Conservation (phyloP, 2,113 vertebrate genomes). For the Sterrhoptilus dennistouni region DNA sequence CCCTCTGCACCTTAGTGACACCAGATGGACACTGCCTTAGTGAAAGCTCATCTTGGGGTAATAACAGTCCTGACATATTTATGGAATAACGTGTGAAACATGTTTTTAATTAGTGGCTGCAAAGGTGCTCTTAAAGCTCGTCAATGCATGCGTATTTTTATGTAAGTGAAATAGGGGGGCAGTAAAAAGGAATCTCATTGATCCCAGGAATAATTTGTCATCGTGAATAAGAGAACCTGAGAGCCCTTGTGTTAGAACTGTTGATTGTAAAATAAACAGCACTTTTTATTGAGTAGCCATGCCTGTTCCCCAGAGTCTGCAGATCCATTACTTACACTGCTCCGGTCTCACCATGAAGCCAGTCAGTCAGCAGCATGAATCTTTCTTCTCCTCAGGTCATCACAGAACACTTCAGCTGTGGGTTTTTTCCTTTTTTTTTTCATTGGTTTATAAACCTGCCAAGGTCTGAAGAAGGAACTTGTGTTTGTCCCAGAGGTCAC, state of each 20-base stretch:
- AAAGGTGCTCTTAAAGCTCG: not conserved
- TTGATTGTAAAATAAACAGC: constrained; percentile 29
- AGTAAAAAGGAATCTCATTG: not conserved
- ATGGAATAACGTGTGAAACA: not conserved
- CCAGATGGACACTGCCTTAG: not conserved
- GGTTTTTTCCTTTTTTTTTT: not conserved
- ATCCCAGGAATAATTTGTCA: constrained; percentile 19
- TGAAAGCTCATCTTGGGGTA: not conserved
- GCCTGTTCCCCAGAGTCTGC: not conserved
- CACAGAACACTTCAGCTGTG: not conserved
- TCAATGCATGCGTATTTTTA: not conserved
- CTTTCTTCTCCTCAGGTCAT: not conserved
- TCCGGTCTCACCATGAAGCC: not conserved
- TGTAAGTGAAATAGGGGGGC: not conserved
- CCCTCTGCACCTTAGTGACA: constrained; percentile 13
- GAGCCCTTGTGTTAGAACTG: not conserved
- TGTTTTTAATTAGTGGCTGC: not conserved
- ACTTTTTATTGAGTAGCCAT: constrained; percentile 15
- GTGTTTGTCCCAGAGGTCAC: constrained; percentile 17
- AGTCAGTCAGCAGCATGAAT: not conserved
- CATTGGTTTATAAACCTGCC: not conserved
- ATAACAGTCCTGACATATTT: not conserved
- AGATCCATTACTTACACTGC: not conserved
- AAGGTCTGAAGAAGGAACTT: not conserved
- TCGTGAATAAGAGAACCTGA: not conserved